phyloP scores from a whole-genome alignment of 35 echinoderm and acorn worm species.

The Hemicentrotus pulcherrimus region DNA sequence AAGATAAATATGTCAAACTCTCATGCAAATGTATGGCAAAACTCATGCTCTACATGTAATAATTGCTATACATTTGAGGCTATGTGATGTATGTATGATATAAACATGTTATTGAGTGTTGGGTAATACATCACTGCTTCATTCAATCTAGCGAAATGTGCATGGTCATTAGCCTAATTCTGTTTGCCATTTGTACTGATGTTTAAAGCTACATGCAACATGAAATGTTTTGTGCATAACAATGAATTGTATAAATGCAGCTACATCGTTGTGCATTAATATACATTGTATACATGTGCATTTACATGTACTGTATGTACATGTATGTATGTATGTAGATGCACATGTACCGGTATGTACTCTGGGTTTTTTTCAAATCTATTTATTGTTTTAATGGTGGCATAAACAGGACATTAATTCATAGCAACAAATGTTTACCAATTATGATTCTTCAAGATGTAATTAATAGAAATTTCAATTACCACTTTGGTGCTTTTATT shows the following conservation, averaged over 20 bases:
- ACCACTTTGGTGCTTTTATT: slow-evolving; percentile 45
- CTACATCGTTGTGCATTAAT: background rate
- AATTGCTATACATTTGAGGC: background rate
- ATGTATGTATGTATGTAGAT: background rate
- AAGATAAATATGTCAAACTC: background rate
- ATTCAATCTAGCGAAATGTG: background rate
- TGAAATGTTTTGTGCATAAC: background rate
- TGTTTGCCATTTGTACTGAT: background rate
- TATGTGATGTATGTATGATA: background rate
- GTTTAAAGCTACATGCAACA: background rate
- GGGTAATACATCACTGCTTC: background rate
- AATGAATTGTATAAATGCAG: background rate
- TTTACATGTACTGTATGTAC: background rate
- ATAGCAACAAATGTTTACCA: no score
- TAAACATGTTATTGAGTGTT: background rate
- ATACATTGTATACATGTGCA: background rate
- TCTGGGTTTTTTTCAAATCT: no score
- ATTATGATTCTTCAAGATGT: background rate
- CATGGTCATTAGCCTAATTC: background rate
- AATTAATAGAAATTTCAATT: background rate
- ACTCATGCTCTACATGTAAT: background rate
- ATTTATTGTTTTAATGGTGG: no score
- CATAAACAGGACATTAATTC: no score
- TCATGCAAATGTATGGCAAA: background rate
- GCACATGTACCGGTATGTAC: no score